A percentile compares a stretch with the other conserved stretches of the same genome.
Conservation (phyloP, 2,113 vertebrate species). For the Girardinichthys multiradiatus region DNA sequence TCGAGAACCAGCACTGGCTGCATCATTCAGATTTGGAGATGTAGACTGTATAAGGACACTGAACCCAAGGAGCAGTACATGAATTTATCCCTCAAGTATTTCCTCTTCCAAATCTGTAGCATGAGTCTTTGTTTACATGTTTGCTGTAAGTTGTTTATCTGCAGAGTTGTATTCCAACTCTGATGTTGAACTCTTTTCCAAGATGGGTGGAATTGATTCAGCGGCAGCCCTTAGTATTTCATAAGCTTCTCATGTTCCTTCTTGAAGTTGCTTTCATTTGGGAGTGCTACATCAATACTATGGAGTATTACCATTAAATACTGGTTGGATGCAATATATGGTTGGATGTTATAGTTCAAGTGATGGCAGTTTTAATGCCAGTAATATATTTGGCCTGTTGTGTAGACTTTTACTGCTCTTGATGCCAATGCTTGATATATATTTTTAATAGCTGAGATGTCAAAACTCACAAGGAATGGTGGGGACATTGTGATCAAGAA, state of each 20-base stretch:
- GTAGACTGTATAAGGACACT: neutral
- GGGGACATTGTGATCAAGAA: no score
- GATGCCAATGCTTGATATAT: no score
- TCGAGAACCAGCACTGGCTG: conserved; percentile 2
- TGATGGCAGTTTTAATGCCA: no score
- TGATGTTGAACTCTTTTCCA: conserved; percentile 29
- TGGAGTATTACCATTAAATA: neutral
- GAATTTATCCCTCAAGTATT: conserved; percentile 4
- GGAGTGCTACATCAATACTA: neutral
- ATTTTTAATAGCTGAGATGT: no score
- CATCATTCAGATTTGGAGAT: neutral
- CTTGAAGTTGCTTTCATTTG: neutral
- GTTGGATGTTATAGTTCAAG: no score
- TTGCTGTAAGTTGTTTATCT: conserved; percentile 13
- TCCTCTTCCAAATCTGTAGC: neutral
- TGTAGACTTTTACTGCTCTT: no score
- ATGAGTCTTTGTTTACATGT: neutral
- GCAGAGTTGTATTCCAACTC: neutral
- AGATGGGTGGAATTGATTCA: conserved; percentile 35
- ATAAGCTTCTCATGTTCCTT: neutral
- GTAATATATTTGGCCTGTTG: no score
- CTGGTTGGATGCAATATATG: neutral
- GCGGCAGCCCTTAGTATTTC: conserved; percentile 3
- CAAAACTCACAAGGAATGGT: no score
- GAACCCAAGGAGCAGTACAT: neutral